phyloP scores from a whole-genome alignment of 2,888 invertebrate genomes.

The Phorcus lineatus region DNA sequence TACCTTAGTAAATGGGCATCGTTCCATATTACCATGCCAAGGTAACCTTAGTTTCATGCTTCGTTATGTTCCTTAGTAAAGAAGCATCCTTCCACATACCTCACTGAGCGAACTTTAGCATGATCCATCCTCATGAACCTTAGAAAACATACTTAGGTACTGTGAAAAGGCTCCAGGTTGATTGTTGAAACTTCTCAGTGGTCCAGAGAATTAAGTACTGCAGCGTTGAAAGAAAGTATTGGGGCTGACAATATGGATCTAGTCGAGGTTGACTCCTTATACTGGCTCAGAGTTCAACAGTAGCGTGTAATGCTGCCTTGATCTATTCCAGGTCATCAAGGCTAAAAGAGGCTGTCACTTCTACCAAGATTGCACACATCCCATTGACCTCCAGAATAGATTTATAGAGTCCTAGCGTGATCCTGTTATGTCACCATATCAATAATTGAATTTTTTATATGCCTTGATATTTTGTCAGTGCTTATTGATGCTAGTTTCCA shows the following conservation, averaged over 20 bases:
- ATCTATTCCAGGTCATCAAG: not conserved
- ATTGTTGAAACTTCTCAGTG: no score
- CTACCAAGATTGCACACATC: not conserved
- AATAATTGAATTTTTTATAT: not conserved
- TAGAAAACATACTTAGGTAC: no score
- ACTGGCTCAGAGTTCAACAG: not conserved
- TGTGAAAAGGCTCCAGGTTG: no score
- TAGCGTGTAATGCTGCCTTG: slow-evolving; percentile 15
- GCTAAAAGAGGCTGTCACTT: not conserved
- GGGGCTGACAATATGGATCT: not conserved
- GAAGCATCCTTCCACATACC: no score
- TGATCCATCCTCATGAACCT: no score
- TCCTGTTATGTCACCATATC: not conserved
- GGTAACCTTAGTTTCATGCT: no score
- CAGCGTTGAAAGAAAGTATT: not conserved
- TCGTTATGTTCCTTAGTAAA: no score
- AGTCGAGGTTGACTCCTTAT: not conserved
- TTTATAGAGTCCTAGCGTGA: not conserved
- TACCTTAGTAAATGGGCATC: no score
- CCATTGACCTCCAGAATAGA: not conserved
- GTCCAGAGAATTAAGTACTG: not conserved
- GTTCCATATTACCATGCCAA: no score
- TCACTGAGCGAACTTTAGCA: no score
- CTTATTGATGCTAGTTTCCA: not conserved
- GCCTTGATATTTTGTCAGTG: not conserved